Base-by-base conservation (phyloP, 2,888 invertebrate genomes). In the Xanthia togata region DNA sequence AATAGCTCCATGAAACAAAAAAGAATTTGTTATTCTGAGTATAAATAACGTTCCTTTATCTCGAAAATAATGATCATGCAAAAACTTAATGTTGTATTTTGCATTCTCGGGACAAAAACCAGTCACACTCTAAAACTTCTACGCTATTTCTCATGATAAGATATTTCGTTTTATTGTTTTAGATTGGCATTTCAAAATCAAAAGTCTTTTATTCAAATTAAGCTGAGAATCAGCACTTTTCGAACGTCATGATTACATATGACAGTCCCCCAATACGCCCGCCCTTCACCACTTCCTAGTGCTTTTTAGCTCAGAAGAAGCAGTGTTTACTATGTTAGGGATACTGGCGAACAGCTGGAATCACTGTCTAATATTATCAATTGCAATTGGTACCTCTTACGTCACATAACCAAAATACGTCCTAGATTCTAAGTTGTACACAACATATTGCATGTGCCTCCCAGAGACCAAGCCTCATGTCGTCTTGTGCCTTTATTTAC, bases 31-130 rank as follows among this genome's bases (percentile, higher is more conserved):
- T 41, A 41, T 67, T 50, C 17, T 50, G 6, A 41, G 14, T 31
- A 64, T 57, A 74, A 82, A 82, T 62, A 38, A 26, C 4, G 23
- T 57, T 82, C 31, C 31, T 57, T 68, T 62, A 82, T 62, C 55
- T 50, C 14, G 4, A 57, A 76, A 35, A 75, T n/a, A 68, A 82
- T 26, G 23, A 35, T 47, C 14, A 5, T 35, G 8, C 35, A 53
- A 68, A 57, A 76, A 62, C 12, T 64, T 55, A 5, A 60, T 53
- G 23, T 57, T 11, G 41, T 44, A 26, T 76, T 82, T 64, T 64
- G 26, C 50, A 50, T 50, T 57, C n/a, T 50, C 4, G 12, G 2
- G 20, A 57, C n/a, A 74, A 59, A 53, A 81, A 59, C 47, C 44
- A 57, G 47, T 35, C 17, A n/a, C 17, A 68, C 23, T 31, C 14